Evolutionary conservation across 2,888 invertebrate species (phyloP).

Genomic region (Eilema depressum): DNA sequence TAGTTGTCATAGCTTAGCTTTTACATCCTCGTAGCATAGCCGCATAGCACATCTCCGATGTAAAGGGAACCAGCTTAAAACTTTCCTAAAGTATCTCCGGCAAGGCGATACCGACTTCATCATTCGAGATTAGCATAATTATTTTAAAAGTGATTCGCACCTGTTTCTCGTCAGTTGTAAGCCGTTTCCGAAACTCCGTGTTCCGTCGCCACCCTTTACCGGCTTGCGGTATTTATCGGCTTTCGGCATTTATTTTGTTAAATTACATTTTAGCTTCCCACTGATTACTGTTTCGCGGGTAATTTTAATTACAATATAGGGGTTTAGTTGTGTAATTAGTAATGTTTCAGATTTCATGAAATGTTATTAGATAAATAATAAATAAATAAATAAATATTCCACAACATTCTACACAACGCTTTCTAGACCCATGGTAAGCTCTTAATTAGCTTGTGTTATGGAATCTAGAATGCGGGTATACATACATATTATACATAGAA

Average conservation of each 20-base stretch:
- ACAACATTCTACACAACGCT: no score
- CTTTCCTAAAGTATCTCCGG: conserved; percentile 40
- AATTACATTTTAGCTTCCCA: conserved; percentile 44
- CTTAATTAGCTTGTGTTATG: no score
- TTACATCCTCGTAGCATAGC: no score
- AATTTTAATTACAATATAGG: conserved; percentile 36
- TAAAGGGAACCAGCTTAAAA: no score
- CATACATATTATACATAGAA: no score
- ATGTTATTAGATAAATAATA: neutral
- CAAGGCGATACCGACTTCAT: conserved; percentile 44
- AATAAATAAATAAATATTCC: no score
- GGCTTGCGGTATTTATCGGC: conserved; percentile 50
- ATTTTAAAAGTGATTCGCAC: conserved; percentile 73
- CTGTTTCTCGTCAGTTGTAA: conserved; percentile 56
- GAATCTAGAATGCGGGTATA: no score
- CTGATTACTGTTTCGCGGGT: conserved; percentile 43
- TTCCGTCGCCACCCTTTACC: conserved; percentile 21
- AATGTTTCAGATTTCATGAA: neutral
- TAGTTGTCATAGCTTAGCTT: no score
- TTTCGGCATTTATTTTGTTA: conserved; percentile 51
- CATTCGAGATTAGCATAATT: conserved; percentile 62
- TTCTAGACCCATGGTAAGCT: no score
- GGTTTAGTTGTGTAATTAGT: neutral
- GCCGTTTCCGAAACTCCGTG: conserved; percentile 43
- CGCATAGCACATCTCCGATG: no score